Evolutionary conservation across 2,888 invertebrate genomes (phyloP).

Genomic region (Adelphocoris suturalis): DNA sequence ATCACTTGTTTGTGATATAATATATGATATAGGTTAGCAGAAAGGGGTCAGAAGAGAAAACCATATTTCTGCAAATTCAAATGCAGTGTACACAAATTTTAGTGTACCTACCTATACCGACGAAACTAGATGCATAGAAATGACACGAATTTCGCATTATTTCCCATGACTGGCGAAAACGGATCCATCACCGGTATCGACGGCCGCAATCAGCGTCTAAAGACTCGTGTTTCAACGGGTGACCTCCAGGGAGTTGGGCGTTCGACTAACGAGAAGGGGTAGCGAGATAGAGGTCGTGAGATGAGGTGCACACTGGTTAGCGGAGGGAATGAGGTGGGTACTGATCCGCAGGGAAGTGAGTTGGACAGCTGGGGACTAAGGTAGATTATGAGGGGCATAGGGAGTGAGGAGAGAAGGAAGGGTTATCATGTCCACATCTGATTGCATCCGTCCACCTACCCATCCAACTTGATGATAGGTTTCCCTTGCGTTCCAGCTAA

Average conservation of each 20-base stretch:
- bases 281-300: neutral
- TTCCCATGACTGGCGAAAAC: neutral
- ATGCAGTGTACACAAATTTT: no score
- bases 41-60: no score
- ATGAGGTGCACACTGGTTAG: neutral
- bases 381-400: neutral
- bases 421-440: slow-evolving; percentile 13
- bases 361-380: no score
- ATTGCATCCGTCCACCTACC: neutral
- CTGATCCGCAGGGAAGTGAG: no score
- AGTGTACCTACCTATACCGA: no score
- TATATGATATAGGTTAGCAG: no score
- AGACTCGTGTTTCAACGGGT: neutral
- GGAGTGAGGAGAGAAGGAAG: neutral
- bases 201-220: neutral
- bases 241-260: neutral
- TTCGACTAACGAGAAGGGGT: neutral
- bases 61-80: no score
- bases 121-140: neutral
- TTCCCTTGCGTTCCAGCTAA: slow-evolving; percentile 7
- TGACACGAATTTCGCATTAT: neutral
- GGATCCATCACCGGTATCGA: neutral
- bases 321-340: no score
- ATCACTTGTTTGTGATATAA: no score
- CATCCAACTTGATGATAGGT: slow-evolving; percentile 32